Percentiles rank a stretch among this genome's conserved stretches.
Evolutionary conservation across 1,140 invertebrate species (phyloP).

Genomic region (Gonioctena quinquepunctata): DNA sequence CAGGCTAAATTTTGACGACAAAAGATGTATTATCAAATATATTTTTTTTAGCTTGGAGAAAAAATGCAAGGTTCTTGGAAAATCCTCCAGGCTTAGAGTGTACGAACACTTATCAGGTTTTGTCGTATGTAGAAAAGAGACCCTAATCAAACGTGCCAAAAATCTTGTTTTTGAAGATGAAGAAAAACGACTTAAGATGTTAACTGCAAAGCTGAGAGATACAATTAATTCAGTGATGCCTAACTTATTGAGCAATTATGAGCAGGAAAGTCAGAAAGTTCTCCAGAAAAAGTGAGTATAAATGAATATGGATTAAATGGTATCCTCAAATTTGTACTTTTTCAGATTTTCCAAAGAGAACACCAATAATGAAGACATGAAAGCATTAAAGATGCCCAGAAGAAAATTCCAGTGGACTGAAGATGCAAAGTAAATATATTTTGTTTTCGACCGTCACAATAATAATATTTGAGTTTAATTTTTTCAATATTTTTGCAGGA

Average conservation of each 20-base stretch:
- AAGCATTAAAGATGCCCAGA: conserved; percentile 59
- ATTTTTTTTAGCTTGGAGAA: conserved; percentile 64
- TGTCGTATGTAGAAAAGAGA: conserved; percentile 70
- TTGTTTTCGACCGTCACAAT: too few relatives aligned
- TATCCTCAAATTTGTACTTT: conserved; percentile 13
- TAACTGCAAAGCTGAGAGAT: conserved; percentile 58
- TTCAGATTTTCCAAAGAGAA: conserved; percentile 41
- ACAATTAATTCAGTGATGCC: conserved; percentile 65
- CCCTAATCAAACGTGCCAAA: conserved; percentile 68
- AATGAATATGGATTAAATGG: neutral
- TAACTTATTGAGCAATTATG: conserved; percentile 61
- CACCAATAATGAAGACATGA: conserved; percentile 47
- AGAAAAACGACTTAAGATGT: conserved; percentile 59
- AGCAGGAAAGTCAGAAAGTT: conserved; percentile 62
- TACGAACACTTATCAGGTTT: conserved; percentile 68
- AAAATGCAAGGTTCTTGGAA: conserved; percentile 53
- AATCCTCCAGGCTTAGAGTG: conserved; percentile 60
- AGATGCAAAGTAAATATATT: conserved; percentile 59
- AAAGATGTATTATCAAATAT: too few relatives aligned
- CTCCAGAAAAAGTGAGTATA: conserved; percentile 62
- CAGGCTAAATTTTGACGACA: neutral
- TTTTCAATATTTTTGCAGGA: conserved; percentile 35
- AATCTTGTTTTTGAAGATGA: conserved; percentile 66
- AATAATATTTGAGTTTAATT: too few relatives aligned
- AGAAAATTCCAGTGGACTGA: conserved; percentile 63